These are phyloP conservation scores for Alcis repandata DNA, from an alignment of 2,888 invertebrate genomes.

Conservation along the genomic window DNA sequence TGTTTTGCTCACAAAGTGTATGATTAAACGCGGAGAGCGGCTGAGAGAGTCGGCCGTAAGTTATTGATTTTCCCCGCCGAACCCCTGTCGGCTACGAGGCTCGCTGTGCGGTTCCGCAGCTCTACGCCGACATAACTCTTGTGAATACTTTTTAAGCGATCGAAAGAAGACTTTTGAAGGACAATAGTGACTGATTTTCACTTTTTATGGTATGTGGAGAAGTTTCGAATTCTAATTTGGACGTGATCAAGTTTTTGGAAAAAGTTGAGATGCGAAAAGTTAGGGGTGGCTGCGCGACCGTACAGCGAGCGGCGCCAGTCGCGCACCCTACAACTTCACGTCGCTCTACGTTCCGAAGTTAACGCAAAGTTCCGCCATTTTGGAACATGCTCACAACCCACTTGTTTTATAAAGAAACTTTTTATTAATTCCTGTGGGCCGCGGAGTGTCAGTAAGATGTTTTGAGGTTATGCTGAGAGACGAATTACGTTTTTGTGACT, in stretches of 20 bases:
- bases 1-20: constrained; percentile 87
- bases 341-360: constrained; percentile 86
- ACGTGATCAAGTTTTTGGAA: constrained; percentile 71
- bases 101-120: constrained; percentile 71
- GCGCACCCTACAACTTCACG: constrained; percentile 86
- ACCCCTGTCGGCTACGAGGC: constrained; percentile 82
- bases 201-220: constrained; percentile 58
- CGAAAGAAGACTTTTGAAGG: constrained; percentile 67
- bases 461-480: constrained; percentile 84
- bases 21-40: constrained; percentile 87
- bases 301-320: constrained; percentile 69
- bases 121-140: constrained; percentile 66
- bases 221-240: constrained; percentile 60
- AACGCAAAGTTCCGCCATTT: constrained; percentile 87
- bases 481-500: constrained; percentile 77
- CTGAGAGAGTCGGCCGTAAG: constrained; percentile 86
- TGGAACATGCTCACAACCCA: constrained; percentile 88
- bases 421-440: constrained; percentile 87
- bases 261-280: constrained; percentile 79
- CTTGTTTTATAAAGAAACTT: constrained; percentile 88
- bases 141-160: constrained; percentile 60
- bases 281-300: constrained; percentile 76
- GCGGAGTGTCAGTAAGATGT: constrained; percentile 87
- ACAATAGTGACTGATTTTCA: constrained; percentile 52
- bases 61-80: constrained; percentile 87